These are phyloP conservation scores for Tinamus major DNA, from an alignment of 2,797 vertebrate species.

Conservation along the genomic window DNA sequence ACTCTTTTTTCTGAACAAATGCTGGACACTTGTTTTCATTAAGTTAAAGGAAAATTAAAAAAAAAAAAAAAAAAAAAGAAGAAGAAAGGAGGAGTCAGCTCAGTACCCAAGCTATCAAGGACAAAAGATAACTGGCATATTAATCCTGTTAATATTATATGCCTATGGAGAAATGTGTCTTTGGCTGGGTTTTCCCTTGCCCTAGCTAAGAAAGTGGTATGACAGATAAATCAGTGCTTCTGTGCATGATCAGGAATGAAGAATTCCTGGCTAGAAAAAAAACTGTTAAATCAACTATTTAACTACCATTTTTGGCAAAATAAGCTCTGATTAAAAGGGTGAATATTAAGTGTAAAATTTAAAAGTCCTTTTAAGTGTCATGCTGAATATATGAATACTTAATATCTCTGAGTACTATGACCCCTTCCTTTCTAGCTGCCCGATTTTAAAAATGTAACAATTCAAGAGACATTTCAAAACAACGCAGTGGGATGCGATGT, in stretches of 20 bases:
- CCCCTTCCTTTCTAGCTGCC: not conserved
- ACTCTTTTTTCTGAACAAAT: too few species aligned
- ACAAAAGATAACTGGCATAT: too few species aligned
- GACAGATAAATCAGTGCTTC: not conserved
- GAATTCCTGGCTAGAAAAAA: not conserved
- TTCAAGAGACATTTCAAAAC: constrained; percentile 19
- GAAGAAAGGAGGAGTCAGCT: too few species aligned
- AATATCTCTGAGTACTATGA: not conserved
- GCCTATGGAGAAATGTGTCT: too few species aligned
- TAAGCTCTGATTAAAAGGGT: not conserved
- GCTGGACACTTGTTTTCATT: too few species aligned
- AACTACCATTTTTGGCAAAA: not conserved
- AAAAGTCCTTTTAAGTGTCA: not conserved
- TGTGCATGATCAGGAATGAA: not conserved
- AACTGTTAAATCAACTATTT: not conserved
- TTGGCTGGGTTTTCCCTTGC: too few species aligned
- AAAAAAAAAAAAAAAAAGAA: too few species aligned
- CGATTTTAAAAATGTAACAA: not conserved
- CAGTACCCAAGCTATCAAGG: too few species aligned
- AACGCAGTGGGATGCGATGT: not conserved
- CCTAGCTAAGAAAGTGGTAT: too few species aligned
- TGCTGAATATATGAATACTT: not conserved
- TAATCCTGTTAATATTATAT: too few species aligned
- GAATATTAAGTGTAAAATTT: not conserved
- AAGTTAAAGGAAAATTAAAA: too few species aligned